Percentiles rank a stretch among this genome's conserved stretches.
Evolutionary conservation across 2,888 invertebrate species (phyloP).

Genomic region (Orchesella flavescens): DNA sequence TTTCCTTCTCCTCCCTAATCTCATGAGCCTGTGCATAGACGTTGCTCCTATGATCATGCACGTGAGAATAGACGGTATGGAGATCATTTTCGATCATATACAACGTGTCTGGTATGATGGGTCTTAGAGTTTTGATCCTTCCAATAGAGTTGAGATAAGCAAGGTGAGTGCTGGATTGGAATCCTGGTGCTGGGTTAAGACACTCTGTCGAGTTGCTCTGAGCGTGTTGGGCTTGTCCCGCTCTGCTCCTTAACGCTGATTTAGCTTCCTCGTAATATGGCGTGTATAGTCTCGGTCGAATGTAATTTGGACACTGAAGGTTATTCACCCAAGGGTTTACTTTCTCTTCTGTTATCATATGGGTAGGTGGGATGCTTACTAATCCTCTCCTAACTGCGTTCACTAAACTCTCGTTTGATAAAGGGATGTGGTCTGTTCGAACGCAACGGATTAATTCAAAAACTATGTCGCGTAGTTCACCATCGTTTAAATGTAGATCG

Average conservation of each 20-base stretch:
- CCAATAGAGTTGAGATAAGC: constrained; percentile 49
- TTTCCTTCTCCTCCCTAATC: constrained; percentile 1
- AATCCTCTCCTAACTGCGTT: constrained; percentile 82
- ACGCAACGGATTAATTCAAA: constrained; percentile 89
- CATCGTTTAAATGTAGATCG: constrained; percentile 83
- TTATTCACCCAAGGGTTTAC: constrained; percentile 84
- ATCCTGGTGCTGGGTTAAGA: background rate
- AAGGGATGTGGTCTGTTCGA: constrained; percentile 89
- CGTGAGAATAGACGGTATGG: background rate
- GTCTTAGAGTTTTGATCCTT: constrained; percentile 58
- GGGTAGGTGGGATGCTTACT: constrained; percentile 84
- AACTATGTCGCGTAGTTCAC: constrained; percentile 87
- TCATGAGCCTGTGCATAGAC: background rate
- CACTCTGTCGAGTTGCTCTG: constrained; percentile 25
- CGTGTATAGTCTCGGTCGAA: constrained; percentile 91
- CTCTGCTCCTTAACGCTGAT: constrained; percentile 63
- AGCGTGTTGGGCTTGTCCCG: constrained; percentile 30
- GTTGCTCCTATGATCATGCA: background rate
- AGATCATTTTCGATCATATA: constrained; percentile 64
- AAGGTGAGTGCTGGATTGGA: constrained; percentile 16
- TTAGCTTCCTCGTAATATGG: constrained; percentile 93
- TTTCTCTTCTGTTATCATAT: constrained; percentile 84
- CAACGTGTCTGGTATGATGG: constrained; percentile 65
- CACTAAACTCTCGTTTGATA: constrained; percentile 67
- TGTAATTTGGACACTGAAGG: constrained; percentile 75